Percentiles rank a stretch among this genome's conserved stretches.
Conservation (phyloP, 2,113 vertebrate genomes). For the Campylorhamphus procurvoides region DNA sequence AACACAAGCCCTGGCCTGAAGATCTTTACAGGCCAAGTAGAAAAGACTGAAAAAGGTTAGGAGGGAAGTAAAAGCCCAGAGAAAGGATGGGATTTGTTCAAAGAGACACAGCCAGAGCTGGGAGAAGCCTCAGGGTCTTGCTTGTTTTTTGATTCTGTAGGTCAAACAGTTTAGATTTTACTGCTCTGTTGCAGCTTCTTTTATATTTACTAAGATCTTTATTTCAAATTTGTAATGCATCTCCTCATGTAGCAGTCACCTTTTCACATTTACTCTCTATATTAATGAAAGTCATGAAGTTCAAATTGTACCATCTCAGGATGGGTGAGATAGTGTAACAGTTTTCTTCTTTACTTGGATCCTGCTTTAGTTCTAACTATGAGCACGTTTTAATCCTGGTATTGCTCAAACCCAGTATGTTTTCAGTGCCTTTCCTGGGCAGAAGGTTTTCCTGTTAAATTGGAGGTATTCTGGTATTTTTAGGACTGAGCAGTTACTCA, state of each 20-base stretch:
- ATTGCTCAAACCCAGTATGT: background rate
- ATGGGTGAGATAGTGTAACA: background rate
- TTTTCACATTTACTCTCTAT: background rate
- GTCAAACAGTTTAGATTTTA: background rate
- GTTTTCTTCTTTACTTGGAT: background rate
- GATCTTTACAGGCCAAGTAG: background rate
- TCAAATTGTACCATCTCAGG: background rate
- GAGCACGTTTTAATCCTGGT: background rate
- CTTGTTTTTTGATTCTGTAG: background rate
- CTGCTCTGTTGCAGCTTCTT: background rate
- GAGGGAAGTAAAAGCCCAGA: background rate
- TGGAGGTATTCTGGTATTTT: background rate
- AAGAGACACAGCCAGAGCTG: background rate
- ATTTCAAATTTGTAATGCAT: background rate
- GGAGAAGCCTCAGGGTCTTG: background rate
- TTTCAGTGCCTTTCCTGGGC: background rate
- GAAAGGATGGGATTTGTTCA: background rate
- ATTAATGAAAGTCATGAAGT: background rate
- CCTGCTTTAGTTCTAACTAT: background rate
- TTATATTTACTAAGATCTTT: background rate
- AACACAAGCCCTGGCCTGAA: background rate
- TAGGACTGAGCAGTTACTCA: background rate
- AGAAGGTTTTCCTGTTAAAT: background rate
- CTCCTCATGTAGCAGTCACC: background rate
- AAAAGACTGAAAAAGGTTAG: background rate